phyloP scores from a whole-genome alignment of 2,113 vertebrate genomes.

The Speoplatyrhinus poulsoni region DNA sequence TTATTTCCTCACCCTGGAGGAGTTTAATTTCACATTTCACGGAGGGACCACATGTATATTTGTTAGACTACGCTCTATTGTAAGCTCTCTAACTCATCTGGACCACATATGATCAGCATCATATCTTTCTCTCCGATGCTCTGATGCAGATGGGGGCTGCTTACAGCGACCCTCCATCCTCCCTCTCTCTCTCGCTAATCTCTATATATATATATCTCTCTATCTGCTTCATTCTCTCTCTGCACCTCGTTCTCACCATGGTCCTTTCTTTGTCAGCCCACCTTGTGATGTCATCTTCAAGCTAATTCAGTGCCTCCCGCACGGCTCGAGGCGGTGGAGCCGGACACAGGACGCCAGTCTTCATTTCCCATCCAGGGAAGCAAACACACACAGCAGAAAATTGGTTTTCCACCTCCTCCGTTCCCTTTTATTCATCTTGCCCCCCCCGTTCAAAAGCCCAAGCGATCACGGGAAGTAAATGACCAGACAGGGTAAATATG shows the following conservation, averaged over 20 bases:
- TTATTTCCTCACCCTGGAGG: background rate
- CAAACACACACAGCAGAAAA: conserved; percentile 25
- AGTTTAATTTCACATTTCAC: conserved; percentile 20
- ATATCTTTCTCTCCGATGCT: conserved; percentile 1
- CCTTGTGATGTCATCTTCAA: background rate
- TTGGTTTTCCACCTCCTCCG: conserved; percentile 20
- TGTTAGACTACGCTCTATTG: background rate
- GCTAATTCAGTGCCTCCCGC: background rate
- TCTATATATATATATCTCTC: background rate
- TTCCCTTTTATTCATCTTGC: background rate
- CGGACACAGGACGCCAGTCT: conserved; percentile 5
- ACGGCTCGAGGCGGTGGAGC: conserved; percentile 16
- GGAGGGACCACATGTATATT: background rate
- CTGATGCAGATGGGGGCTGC: background rate
- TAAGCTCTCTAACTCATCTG: background rate
- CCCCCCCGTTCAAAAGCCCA: conserved; percentile 24
- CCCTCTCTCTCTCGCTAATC: conserved; percentile 5
- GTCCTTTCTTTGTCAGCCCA: background rate
- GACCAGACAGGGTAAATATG: conserved; percentile 22
- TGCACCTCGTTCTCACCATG: background rate
- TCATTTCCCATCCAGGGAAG: conserved; percentile 27
- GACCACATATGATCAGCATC: background rate
- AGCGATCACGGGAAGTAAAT: conserved; percentile 24
- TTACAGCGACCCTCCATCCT: conserved; percentile 12
- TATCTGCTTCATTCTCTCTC: background rate